Evolutionary conservation across 1,140 invertebrate genomes (phyloP), one percentile per base, ranked within the genome.

Genomic region (Ganaspis sp.): DNA sequence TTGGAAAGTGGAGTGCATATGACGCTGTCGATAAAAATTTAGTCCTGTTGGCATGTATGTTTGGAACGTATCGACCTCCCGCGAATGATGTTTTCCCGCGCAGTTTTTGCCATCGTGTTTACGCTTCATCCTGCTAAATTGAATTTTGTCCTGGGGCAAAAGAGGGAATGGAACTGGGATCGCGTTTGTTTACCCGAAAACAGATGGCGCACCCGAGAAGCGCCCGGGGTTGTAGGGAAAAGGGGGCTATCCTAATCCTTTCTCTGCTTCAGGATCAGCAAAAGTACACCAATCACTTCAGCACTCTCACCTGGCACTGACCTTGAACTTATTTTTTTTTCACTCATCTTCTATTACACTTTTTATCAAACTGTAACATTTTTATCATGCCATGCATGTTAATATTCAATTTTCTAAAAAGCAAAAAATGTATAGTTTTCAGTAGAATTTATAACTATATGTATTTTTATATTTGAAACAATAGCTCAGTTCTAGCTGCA

Each of bases 71-170:
- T 40, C 72, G 72, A 77, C 80, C 80, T 79, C 79, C 58, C 78
- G 73, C 64, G 77, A 12, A 76, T 54, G 58, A 64, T 74, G 79
- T 78, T 84, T 81, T 83, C 77, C 82, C 75, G 80, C 80, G 73
- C 75, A 83, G 75, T 88, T 87, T 88, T 86, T 86, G 82, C 81
- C 78, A 70, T 75, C 82, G 82, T 87, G 87, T 87, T 89, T 87
- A 87, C 86, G 87, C 86, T 89, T 87, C 84, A 86, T 88, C 86
- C 85, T 84, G 83, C 82, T 87, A 88, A 88, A 89, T 87, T 88
- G 87, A 89, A 89, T 89, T 87, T 87, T 84, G 83, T 87, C 87
- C 87, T 76, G 84, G 77, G 87, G 87, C 87, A 83, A 86, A 83
- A 83, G 72, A 69, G 74, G 72, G 77, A 83, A 86, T 86, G 83